Evolutionary conservation across 1,140 invertebrate species (phyloP), one percentile per base, ranked within the genome.

Genomic region (Cyphomyrmex costatus): DNA sequence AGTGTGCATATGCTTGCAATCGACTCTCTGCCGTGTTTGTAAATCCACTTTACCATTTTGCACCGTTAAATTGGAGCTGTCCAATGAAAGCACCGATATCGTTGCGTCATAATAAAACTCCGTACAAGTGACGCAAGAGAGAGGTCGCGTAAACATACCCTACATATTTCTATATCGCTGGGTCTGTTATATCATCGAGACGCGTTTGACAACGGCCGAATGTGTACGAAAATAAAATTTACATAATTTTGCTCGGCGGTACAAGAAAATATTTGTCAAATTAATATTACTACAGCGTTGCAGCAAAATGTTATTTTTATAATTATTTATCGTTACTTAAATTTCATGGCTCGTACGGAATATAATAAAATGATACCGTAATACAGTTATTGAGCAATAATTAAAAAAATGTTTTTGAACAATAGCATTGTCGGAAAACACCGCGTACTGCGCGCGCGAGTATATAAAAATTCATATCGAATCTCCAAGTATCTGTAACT

Each of bases 41-140:
- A 80, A 80, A 80, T 80, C 77, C 77, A 80, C 77, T 80, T 80
- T 70, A 80, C 77, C 77, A 68, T 80, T 80, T 80, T 80, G 46
- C 30, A 42, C 65, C 63, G 46, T 53, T 80, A 70, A 80, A 80
- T 80, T 80, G 77, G 46, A 80, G 63, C 63, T 68, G 77, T 80
- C 46, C 77, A 80, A 80, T 70, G 77, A 70, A 80, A 80, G 77
- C 77, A 53, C 30, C 77, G 77, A 68, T 80, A 80, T 70, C 46
- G 77, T 70, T 49, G 77, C 61, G 77, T 79, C 61, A 79, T 79
- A 79, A 70, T 68, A 70, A 80, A 80, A 80, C 77, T 70, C n/a
- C 77, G 63, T 80, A 66, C 63, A 80, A 80, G 63, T 80, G 77
- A 46, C 21, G 63, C 30, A n/a, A 80, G 10, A 14, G 77, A 27